Base-by-base conservation (phyloP, 2,888 invertebrate species). In the Mythimna vitellina region DNA sequence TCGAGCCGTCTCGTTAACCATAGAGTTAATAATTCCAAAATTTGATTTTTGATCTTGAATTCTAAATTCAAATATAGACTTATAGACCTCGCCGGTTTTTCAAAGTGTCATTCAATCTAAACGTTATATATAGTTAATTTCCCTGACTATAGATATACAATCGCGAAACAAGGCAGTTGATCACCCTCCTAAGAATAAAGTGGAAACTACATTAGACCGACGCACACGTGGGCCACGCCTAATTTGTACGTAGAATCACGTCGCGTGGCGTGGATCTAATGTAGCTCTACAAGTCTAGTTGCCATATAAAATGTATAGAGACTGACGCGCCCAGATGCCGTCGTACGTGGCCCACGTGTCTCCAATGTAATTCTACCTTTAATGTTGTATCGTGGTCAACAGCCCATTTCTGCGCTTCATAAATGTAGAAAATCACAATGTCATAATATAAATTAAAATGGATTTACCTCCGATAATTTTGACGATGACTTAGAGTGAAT, bases 391-490 rank as follows among this genome's bases (percentile, higher is more conserved):
- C 25, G 12, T 54, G 49, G 14, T 72, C 35, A 35, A 56, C 22
- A 29, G 7, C 29, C 10, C 6, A 32, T 38, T 56, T 49, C 29
- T 49, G 29, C n/a, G 20, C 22, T 17, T 20, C 3, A 35, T 20
- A 42, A 17, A 46, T 72, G 5, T 54, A 56, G 9, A 29, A 22
- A 46, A 20, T n/a, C 38, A 65, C 10, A 29, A 20, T 49, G 29
- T 22, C 7, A 46, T 46, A 14, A 73, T 49, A 35, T 25, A 46
- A 35, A 8, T 49, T 25, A 54, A 61, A 70, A 56, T 56, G 14
- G 25, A 64, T 12, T 53, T 17, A 53, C 17, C 42, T 42, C 56
- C 10, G 42, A 73, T 58, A 1, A n/a, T 58, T 74, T 74, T 74
- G 57, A 57, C 22, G 3, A 22, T 51, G 12, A 42, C 12, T 0